Evolutionary conservation across 2,113 vertebrate genomes (phyloP).

Genomic region (Apteryx owenii): DNA sequence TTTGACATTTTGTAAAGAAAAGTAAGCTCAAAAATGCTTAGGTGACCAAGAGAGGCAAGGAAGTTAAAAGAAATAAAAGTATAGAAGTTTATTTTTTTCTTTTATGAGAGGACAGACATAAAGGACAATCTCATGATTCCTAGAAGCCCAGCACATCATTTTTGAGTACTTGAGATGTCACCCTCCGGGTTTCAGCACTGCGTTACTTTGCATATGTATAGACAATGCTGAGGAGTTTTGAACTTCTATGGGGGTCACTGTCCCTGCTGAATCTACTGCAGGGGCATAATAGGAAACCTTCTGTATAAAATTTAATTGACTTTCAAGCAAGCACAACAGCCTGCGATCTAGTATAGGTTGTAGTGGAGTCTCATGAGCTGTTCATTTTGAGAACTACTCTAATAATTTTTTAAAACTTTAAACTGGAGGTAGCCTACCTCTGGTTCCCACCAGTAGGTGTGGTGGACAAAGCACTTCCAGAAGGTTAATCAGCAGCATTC

Average conservation of each 20-base stretch:
- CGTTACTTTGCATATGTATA: not conserved
- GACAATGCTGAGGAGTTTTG: not conserved
- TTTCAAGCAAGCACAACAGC: not conserved
- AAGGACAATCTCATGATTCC: not conserved
- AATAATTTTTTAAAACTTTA: not conserved
- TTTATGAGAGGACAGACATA: not conserved
- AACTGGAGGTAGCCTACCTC: not conserved
- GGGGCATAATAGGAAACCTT: not conserved
- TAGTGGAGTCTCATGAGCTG: not conserved
- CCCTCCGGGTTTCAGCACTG: not conserved
- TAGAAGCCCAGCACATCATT: not conserved
- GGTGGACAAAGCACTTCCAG: slow-evolving; percentile 36
- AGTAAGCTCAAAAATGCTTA: not conserved
- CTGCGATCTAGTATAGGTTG: not conserved
- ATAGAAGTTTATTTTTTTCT: not conserved
- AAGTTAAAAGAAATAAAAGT: not conserved
- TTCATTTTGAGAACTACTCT: not conserved
- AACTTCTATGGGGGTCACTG: not conserved
- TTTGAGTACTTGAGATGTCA: not conserved
- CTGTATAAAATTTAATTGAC: not conserved
- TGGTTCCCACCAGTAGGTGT: slow-evolving; percentile 66
- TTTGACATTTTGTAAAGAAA: not conserved
- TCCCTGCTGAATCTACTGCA: not conserved
- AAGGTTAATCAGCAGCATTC: slow-evolving; percentile 64
- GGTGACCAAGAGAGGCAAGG: not conserved